Base-by-base conservation (phyloP, 2,797 vertebrate genomes). In the Gila robusta region DNA sequence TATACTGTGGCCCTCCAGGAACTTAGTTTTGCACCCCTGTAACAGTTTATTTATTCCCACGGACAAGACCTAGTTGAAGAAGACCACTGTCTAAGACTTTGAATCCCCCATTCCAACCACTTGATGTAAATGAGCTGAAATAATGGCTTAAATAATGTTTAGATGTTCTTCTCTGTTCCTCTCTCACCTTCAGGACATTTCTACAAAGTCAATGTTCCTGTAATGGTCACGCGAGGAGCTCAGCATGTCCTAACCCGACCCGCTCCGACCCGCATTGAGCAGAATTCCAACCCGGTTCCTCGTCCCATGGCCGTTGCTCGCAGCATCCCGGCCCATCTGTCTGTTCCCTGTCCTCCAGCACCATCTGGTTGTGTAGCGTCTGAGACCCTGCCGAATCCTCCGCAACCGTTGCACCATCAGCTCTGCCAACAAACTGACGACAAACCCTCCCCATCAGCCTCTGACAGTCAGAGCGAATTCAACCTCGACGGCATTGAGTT, bases 141-240 rank as follows among this genome's bases (percentile, higher is more conserved):
- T 52, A 4, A 19, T 44, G 19, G 17, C 9, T 12, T 35, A 5
- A 4, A 44, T 47, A 2, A 19, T 19, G n/a, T 32, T 32, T 9
- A 52, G 6, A 4, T 54, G 47, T 39, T 64, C 16, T 23, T 3
- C 47, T 8, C 41, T 12, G 10, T 62, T 62, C n/a, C 59, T 64
- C n/a, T 28, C 73, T 12, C 6, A 64, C 14, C 16, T 21, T 23
- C 32, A 99, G 98, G 98, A 78, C 97, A 98, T 0, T 94, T 99
- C 81, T 99, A 97, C 91, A 98, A 99, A 91, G 97, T 99, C 59
- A 98, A 96, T 14, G 93, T 99, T 87, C 98, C 98, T 14, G 94
- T 99, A 23, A 94, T 98, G 95, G 97, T 99, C 28, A 96, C 97
- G 5, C 97, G 96, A 0, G 96, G 93, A 64, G 93, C 94, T 67